Evolutionary conservation across 2,888 invertebrate species (phyloP), one percentile per base, ranked within the genome.

Genomic region (Elmis aenea): DNA sequence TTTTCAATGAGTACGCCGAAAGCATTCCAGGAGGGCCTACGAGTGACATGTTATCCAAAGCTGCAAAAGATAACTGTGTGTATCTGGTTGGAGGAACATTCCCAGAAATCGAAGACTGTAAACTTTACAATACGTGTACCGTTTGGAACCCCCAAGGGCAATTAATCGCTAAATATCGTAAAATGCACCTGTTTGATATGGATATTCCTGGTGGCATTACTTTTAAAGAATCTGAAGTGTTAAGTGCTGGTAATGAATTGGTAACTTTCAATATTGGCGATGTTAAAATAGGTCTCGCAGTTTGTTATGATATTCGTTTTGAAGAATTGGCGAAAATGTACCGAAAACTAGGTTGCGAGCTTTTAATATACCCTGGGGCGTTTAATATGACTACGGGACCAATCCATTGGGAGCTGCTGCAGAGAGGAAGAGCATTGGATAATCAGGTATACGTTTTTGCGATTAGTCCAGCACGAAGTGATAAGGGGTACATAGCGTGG

Each of bases 381-480:
- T 96, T 96, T 68, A 96, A 93, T 68, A 88, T 89, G 87, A 92
- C 90, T 1, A 96, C 96, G 0, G 96, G 96, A 0, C 93, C 94
- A 0, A 70, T 82, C 34, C 95, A 96, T 67, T 97, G 94, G 93
- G 86, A 92, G 59, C 65, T 92, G 3, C 70, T 96, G 10, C 83
- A 81, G 39, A 75, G 87, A 26, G 77, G 81, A 0, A 73, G 95
- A 28, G 94, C 96, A 18, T 73, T 81, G 16, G 95, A 96, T 69
- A 85, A 88, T 64, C 94, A 95, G 71, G 69, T 91, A 26, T 97
- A 81, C 71, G 86, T 93, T 21, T 88, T 85, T 12, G 78, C 83
- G 1, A 79, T 88, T 29, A 85, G 90, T 27, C 91, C 92, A 0
- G 92, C 96, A 1, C 71, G 91, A 43, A 84, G 84, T 60, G 66